A percentile compares a stretch with the other conserved stretches of the same genome.
Evolutionary conservation across 2,797 vertebrate species (phyloP).

Genomic region (Notolepis coatsorum): DNA sequence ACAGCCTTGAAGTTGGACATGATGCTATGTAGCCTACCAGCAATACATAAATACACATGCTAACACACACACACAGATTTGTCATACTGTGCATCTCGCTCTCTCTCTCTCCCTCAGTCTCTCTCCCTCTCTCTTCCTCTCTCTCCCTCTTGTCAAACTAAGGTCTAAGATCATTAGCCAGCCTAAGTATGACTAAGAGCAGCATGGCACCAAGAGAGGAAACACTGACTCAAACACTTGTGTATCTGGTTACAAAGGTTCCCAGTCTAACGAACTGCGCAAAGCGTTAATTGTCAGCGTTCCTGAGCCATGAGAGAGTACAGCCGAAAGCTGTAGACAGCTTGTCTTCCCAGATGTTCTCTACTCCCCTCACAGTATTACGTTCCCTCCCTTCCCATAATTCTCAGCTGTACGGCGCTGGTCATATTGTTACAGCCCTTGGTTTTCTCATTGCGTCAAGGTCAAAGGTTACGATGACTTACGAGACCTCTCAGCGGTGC

Average conservation of each 20-base stretch:
- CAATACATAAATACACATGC: no score
- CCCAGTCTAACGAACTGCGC: conserved; percentile 8
- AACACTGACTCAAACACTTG: conserved; percentile 20
- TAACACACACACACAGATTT: no score
- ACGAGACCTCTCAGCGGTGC: conserved; percentile 51
- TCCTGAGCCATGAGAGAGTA: conserved; percentile 1
- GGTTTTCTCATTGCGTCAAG: conserved; percentile 59
- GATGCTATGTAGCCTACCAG: no score
- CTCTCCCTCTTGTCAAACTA: conserved; percentile 1
- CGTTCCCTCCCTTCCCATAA: no score
- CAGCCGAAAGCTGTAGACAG: conserved; percentile 4
- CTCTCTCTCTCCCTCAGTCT: neutral
- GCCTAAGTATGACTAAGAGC: no score
- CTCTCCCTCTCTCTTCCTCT: neutral
- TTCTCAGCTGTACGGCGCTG: conserved; percentile 46
- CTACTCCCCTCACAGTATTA: conserved; percentile 9
- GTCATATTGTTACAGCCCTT: conserved; percentile 46
- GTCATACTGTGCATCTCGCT: neutral
- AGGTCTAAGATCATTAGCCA: no score
- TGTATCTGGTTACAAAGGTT: conserved; percentile 16
- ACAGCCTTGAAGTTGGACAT: neutral
- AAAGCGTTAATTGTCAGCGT: conserved; percentile 22
- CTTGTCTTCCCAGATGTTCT: conserved; percentile 33
- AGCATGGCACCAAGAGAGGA: conserved; percentile 5
- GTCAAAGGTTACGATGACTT: conserved; percentile 70